phyloP scores from a whole-genome alignment of 1,140 invertebrate species.

The Papilio helenus region DNA sequence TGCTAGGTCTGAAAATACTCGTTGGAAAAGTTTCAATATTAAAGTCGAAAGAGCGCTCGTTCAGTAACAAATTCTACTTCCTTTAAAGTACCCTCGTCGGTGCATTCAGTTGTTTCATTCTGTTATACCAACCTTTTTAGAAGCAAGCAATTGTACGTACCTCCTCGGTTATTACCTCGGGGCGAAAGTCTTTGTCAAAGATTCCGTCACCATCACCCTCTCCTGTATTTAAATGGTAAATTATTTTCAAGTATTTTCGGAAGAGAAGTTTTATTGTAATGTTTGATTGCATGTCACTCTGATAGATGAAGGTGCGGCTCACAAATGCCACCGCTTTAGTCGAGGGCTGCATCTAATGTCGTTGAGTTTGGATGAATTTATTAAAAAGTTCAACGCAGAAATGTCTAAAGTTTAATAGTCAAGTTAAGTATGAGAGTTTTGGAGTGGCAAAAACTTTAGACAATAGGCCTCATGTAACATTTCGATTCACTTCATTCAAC shows the following conservation, averaged over 20 bases:
- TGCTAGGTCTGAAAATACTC: slow-evolving; percentile 38
- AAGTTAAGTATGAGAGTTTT: slow-evolving; percentile 65
- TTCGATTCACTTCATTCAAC: slow-evolving; percentile 59
- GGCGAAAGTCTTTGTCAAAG: slow-evolving; percentile 67
- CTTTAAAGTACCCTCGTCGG: slow-evolving; percentile 50
- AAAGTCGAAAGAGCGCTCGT: slow-evolving; percentile 43
- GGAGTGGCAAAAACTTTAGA: slow-evolving; percentile 68
- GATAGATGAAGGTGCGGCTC: slow-evolving; percentile 78
- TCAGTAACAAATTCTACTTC: slow-evolving; percentile 42
- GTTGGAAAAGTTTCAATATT: slow-evolving; percentile 39
- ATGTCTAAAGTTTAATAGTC: slow-evolving; percentile 73
- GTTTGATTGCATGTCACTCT: slow-evolving; percentile 82
- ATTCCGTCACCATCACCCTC: slow-evolving; percentile 47
- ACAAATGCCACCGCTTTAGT: slow-evolving; percentile 73
- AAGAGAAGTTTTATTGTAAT: slow-evolving; percentile 82
- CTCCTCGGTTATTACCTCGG: slow-evolving; percentile 70
- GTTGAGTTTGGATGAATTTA: slow-evolving; percentile 76
- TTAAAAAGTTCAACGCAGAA: slow-evolving; percentile 76
- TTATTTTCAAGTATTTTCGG: slow-evolving; percentile 82
- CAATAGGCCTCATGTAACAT: slow-evolving; percentile 59
- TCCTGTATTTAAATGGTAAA: slow-evolving; percentile 81
- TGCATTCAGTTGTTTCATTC: slow-evolving; percentile 57
- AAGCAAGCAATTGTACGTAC: slow-evolving; percentile 60
- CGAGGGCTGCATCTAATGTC: slow-evolving; percentile 70
- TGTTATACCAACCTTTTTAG: slow-evolving; percentile 59